A percentile compares a stretch with the other conserved stretches of the same genome.
phyloP scores from a whole-genome alignment of 2,797 vertebrate species.

The Ciconia nigra region DNA sequence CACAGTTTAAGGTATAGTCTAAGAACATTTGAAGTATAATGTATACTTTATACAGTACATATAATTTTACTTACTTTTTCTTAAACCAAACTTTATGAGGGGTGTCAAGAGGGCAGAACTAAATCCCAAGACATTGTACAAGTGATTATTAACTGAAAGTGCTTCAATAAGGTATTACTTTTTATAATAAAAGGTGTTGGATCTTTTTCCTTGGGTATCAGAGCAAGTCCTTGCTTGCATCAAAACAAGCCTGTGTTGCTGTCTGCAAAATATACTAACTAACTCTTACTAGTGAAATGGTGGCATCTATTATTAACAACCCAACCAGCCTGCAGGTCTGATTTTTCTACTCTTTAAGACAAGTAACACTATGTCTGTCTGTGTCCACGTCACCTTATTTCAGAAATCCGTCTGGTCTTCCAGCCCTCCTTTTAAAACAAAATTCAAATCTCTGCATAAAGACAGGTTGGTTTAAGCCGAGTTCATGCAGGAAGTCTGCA shows the following conservation, averaged over 20 bases:
- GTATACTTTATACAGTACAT: constrained; percentile 36
- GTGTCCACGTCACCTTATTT: neutral
- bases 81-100: constrained; percentile 11
- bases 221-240: neutral
- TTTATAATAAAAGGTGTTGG: neutral
- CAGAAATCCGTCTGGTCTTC: neutral
- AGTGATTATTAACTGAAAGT: neutral
- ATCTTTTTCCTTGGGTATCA: neutral
- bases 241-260: neutral
- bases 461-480: neutral
- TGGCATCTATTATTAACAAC: neutral
- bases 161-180: neutral
- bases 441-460: neutral
- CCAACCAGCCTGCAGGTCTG: neutral
- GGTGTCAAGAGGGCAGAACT: neutral
- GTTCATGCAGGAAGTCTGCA: neutral
- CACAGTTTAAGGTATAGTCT: constrained; percentile 45
- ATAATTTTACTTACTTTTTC: constrained; percentile 59
- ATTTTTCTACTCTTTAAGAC: neutral
- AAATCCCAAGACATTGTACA: constrained; percentile 41
- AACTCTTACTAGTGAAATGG: neutral
- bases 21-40: constrained; percentile 50
- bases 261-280: neutral
- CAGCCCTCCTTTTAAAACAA: neutral
- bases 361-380: neutral